Evolutionary conservation across 2,797 vertebrate species (phyloP).

Genomic region (Sebastes hopkinsi): DNA sequence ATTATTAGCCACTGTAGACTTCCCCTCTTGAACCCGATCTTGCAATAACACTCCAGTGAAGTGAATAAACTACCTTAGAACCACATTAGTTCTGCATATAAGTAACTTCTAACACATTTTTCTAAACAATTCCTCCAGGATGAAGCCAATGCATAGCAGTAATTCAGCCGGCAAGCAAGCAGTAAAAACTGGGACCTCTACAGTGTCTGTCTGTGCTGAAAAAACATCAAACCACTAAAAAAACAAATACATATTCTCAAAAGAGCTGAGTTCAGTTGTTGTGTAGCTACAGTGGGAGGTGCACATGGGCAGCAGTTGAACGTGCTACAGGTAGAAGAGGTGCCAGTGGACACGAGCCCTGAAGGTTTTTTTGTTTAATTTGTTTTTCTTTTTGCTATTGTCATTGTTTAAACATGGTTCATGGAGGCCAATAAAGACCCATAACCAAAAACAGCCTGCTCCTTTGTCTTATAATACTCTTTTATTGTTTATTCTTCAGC

Average conservation of each 20-base stretch:
- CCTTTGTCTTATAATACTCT: slow-evolving; percentile 26
- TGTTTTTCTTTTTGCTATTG: slow-evolving; percentile 57
- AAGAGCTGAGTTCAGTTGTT: slow-evolving; percentile 1
- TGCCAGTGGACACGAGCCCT: slow-evolving; percentile 19
- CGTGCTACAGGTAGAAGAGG: slow-evolving; percentile 25
- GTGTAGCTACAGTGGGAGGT: slow-evolving; percentile 1
- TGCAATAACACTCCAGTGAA: not conserved
- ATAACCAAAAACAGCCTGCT: slow-evolving; percentile 47
- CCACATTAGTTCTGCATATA: not conserved
- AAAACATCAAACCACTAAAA: not conserved
- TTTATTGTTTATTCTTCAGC: not conserved
- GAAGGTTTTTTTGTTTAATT: slow-evolving; percentile 21
- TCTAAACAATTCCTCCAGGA: not conserved
- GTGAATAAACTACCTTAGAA: not conserved
- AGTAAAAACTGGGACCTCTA: not conserved
- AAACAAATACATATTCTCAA: not conserved
- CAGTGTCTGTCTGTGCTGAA: slow-evolving; percentile 9
- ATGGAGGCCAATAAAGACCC: slow-evolving; percentile 73
- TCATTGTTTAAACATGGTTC: slow-evolving; percentile 71
- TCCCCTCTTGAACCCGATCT: not conserved
- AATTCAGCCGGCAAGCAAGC: not conserved
- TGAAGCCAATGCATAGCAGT: slow-evolving; percentile 17
- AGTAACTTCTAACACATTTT: not conserved
- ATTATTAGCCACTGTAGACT: not conserved
- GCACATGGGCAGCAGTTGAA: slow-evolving; percentile 5